phyloP scores from a whole-genome alignment of 2,888 invertebrate species.

The Polydrusus tereticollis region DNA sequence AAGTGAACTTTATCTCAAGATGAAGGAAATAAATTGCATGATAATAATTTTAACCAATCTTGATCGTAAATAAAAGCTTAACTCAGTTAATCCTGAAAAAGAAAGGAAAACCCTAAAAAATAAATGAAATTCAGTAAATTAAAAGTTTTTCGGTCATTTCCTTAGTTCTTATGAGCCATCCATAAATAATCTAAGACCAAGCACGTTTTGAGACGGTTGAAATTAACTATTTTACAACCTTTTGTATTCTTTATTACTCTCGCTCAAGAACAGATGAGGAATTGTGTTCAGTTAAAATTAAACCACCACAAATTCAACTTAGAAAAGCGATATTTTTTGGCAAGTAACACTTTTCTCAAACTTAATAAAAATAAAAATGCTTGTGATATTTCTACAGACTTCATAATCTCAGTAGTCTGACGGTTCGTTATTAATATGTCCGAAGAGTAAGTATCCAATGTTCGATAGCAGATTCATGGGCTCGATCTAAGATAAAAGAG shows the following conservation, averaged over 20 bases:
- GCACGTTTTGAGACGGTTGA: constrained; percentile 1
- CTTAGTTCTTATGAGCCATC: neutral
- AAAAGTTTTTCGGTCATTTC: constrained; percentile 3
- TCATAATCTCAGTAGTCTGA: too few relatives aligned
- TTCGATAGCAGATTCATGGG: too few relatives aligned
- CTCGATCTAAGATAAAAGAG: too few relatives aligned
- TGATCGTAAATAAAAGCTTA: neutral
- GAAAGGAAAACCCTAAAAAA: neutral
- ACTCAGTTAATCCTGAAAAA: neutral
- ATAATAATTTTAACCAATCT: neutral
- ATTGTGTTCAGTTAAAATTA: neutral
- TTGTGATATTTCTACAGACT: neutral
- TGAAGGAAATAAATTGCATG: neutral
- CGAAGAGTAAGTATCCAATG: too few relatives aligned
- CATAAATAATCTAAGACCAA: constrained; percentile 23
- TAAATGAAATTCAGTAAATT: constrained; percentile 2
- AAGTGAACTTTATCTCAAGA: too few relatives aligned
- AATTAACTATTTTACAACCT: constrained; percentile 24
- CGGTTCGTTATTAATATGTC: too few relatives aligned
- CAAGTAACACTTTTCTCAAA: neutral
- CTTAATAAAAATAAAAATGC: neutral
- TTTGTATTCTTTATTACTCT: constrained; percentile 13
- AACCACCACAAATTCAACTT: neutral
- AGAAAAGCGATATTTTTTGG: neutral
- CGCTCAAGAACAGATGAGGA: constrained; percentile 6